Percentiles rank a stretch among this genome's conserved stretches.
Conservation (phyloP, 2,797 vertebrate genomes). For the Okamejei kenojei region DNA sequence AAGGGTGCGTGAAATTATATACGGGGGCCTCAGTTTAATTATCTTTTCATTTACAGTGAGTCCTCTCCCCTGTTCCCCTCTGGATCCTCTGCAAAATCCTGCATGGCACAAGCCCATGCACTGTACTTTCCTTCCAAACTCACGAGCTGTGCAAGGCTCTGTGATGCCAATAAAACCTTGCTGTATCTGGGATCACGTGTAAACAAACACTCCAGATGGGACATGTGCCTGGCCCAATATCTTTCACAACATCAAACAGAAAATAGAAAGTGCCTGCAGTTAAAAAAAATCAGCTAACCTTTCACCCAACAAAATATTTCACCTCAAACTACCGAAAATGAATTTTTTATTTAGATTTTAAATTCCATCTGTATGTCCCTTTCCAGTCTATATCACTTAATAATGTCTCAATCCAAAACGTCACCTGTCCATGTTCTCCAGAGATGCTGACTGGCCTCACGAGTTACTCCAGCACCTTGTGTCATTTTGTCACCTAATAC, state of each 20-base stretch:
- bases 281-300: not conserved
- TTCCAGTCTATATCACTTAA: not conserved
- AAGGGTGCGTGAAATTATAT: not conserved
- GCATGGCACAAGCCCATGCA: not conserved
- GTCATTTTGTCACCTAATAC: too few relatives aligned
- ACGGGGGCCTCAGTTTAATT: not conserved
- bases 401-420: too few relatives aligned
- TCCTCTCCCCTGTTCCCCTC: not conserved
- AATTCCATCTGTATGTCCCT: not conserved
- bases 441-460: too few relatives aligned
- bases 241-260: not conserved
- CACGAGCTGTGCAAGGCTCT: not conserved
- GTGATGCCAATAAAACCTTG: constrained; percentile 5
- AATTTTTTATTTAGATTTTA: not conserved
- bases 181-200: not conserved
- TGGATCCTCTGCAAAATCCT: constrained; percentile 7
- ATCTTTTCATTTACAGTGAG: not conserved
- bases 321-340: not conserved
- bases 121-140: not conserved
- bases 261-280: not conserved
- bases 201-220: constrained; percentile 23
- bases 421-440: too few relatives aligned
- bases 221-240: not conserved
- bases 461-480: too few relatives aligned
- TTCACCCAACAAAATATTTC: not conserved